phyloP scores from a whole-genome alignment of 2,888 invertebrate genomes.

The Phyllotreta cruciferae region DNA sequence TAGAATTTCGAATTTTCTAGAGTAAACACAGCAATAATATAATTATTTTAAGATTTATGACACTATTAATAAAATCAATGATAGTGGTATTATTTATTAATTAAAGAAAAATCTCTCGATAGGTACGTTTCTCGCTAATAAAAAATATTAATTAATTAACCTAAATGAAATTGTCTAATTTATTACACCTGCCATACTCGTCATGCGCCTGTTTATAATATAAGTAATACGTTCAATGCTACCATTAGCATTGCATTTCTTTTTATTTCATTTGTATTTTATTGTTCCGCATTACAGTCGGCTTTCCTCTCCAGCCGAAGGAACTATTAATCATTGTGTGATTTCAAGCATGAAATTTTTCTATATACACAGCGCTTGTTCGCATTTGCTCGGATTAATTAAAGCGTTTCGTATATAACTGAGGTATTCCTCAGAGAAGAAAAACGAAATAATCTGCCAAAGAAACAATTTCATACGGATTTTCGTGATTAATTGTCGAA shows the following conservation, averaged over 20 bases:
- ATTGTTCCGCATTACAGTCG: slow-evolving; percentile 33
- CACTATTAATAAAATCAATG: too few species aligned
- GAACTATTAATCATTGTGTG: slow-evolving; percentile 37
- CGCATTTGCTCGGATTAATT: neutral
- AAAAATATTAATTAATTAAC: neutral
- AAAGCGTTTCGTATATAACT: too few species aligned
- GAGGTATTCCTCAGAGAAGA: too few species aligned
- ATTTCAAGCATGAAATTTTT: slow-evolving; percentile 33
- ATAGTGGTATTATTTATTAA: too few species aligned
- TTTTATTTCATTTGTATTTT: slow-evolving; percentile 41
- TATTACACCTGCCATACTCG: slow-evolving; percentile 38
- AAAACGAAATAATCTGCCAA: neutral
- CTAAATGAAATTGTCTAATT: slow-evolving; percentile 6
- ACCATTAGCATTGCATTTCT: slow-evolving; percentile 42
- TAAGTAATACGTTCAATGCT: slow-evolving; percentile 40
- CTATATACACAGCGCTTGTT: neutral
- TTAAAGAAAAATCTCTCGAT: too few species aligned
- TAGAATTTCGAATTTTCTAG: too few species aligned
- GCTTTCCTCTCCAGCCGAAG: slow-evolving; percentile 32
- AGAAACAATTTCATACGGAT: neutral
- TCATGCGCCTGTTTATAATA: slow-evolving; percentile 46
- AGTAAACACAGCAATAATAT: too few species aligned
- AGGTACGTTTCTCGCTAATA: too few species aligned
- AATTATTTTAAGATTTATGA: too few species aligned
- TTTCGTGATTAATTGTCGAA: neutral